Evolutionary conservation across 92 coral and sea anemone species (phyloP).

Genomic region (Phenganax marumi): DNA sequence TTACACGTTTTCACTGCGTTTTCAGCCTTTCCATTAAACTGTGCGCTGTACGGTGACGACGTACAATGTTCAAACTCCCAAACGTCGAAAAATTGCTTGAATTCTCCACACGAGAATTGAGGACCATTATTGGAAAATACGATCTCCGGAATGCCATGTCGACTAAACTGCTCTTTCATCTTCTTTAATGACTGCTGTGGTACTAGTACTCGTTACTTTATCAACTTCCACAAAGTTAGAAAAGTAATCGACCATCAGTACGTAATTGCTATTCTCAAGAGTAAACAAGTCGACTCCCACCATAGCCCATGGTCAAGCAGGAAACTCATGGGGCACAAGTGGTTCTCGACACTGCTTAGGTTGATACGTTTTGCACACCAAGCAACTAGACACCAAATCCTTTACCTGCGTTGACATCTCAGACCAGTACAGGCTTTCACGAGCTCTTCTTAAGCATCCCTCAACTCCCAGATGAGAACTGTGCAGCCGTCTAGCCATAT

Average conservation of each 20-base stretch:
- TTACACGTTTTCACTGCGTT: background rate
- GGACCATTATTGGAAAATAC: too few species aligned
- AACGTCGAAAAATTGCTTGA: too few species aligned
- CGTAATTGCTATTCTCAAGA: background rate
- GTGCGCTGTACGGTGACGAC: background rate
- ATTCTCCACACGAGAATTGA: too few species aligned
- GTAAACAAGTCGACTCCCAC: constrained; percentile 4
- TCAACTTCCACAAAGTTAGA: constrained; percentile 12
- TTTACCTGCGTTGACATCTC: constrained; percentile 20
- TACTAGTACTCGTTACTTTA: background rate
- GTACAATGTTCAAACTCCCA: background rate
- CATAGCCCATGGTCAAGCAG: constrained; percentile 25
- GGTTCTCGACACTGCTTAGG: constrained; percentile 23
- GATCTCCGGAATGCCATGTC: too few species aligned
- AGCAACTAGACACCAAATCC: background rate
- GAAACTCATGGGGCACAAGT: constrained; percentile 14
- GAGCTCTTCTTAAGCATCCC: background rate
- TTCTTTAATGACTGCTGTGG: background rate
- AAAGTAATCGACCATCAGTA: constrained; percentile 18
- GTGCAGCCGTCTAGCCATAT: background rate
- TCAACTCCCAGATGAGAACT: background rate
- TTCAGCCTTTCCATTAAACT: background rate
- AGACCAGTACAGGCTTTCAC: constrained; percentile 32
- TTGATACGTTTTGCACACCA: background rate
- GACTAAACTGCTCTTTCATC: too few species aligned